Evolutionary conservation across 2,888 invertebrate genomes (phyloP).

Genomic region (Hoplodrina blanda): DNA sequence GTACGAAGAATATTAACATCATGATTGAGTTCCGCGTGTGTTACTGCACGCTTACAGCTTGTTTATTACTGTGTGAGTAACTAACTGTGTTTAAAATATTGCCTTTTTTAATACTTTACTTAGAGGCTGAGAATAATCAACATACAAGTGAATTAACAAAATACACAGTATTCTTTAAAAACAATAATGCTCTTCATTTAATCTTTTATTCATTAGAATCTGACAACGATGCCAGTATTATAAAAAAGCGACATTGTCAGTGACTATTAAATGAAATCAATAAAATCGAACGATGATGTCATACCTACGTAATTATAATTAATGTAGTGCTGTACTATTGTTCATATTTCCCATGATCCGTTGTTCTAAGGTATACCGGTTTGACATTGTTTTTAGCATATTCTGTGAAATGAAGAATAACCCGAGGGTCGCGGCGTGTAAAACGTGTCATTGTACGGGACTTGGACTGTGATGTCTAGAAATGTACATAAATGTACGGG

Average conservation of each 20-base stretch:
- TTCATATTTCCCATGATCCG: conserved; percentile 55
- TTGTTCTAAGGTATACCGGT: conserved; percentile 58
- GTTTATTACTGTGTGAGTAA: neutral
- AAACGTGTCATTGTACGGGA: conserved; percentile 78
- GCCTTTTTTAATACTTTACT: too few species aligned
- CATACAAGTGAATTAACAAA: neutral
- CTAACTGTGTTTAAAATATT: too few species aligned
- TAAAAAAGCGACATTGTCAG: conserved; percentile 9
- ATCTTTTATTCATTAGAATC: neutral
- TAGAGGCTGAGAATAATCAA: neutral
- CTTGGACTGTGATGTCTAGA: conserved; percentile 47
- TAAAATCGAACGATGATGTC: conserved; percentile 44
- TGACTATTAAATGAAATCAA: conserved; percentile 17
- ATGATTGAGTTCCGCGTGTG: neutral
- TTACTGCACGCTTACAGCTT: conserved; percentile 4
- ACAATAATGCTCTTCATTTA: conserved; percentile 5
- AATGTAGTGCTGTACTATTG: conserved; percentile 44
- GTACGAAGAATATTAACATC: conserved; percentile 1
- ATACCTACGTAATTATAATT: conserved; percentile 35
- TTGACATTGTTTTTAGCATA: conserved; percentile 59
- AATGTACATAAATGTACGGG: conserved; percentile 46
- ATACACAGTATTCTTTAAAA: neutral
- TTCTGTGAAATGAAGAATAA: conserved; percentile 75
- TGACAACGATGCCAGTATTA: neutral
- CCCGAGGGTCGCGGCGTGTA: conserved; percentile 70